Conservation (phyloP, 2,888 invertebrate species). For the Lepidonotus clava region DNA sequence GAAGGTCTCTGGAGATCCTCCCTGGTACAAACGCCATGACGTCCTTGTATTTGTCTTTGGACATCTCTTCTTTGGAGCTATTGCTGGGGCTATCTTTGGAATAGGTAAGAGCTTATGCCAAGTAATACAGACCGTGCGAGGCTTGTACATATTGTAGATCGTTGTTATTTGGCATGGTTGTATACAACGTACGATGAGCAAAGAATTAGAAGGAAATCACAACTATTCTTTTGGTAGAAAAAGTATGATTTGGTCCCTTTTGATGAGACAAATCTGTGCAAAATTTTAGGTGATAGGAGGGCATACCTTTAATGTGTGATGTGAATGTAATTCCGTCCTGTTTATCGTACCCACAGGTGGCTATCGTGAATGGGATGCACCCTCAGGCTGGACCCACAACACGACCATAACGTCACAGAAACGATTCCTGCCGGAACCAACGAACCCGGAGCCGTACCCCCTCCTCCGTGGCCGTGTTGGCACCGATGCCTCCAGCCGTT, state of each 20-base stretch:
- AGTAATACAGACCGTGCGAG: background rate
- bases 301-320: background rate
- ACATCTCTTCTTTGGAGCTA: background rate
- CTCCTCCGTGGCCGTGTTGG: background rate
- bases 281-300: background rate
- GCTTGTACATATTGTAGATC: no score
- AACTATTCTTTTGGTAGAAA: no score
- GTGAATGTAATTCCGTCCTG: background rate
- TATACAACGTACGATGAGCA: background rate
- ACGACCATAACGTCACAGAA: background rate
- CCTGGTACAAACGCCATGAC: conserved; percentile 26
- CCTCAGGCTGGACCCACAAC: conserved; percentile 31
- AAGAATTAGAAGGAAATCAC: background rate
- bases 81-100: conserved; percentile 4
- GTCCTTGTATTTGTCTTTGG: background rate
- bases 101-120: background rate
- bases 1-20: background rate
- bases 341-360: background rate
- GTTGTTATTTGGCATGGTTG: no score
- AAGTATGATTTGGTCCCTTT: no score
- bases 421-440: conserved; percentile 23
- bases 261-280: background rate
- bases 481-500: background rate
- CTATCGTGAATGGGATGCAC: conserved; percentile 11
- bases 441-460: background rate